phyloP scores from a whole-genome alignment of 2,797 vertebrate genomes.

The Spondyliosoma cantharus region DNA sequence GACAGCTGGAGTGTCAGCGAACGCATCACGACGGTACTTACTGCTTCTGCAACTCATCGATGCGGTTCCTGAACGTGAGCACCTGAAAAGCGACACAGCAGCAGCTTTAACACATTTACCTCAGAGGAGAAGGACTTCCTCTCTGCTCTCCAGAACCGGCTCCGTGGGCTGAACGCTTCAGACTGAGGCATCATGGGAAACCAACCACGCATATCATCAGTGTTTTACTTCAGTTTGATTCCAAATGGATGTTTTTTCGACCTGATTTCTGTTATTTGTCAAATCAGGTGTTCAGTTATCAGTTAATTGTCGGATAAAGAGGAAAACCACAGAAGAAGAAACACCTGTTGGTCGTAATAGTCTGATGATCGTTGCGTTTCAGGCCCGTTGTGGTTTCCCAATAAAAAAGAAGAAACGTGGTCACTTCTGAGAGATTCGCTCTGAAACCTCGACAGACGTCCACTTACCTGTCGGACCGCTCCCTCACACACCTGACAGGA shows the following conservation, averaged over 20 bases:
- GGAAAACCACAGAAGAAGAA: not conserved
- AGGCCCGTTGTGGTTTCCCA: constrained; percentile 24
- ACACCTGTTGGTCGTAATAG: not conserved
- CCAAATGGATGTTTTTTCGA: not conserved
- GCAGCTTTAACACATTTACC: constrained; percentile 77
- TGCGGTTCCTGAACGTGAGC: constrained; percentile 89
- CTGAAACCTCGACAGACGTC: not conserved
- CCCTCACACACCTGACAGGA: constrained; percentile 25
- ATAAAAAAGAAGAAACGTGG: fast-evolving
- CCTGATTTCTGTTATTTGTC: not conserved
- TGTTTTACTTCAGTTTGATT: not conserved
- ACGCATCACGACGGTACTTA: constrained; percentile 83
- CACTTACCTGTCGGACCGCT: constrained; percentile 45
- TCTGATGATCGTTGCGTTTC: not conserved
- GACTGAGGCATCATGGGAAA: constrained; percentile 56
- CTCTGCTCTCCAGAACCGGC: constrained; percentile 9
- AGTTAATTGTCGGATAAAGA: too few species aligned
- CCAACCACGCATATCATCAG: constrained; percentile 9
- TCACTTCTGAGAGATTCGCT: not conserved
- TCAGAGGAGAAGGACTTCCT: constrained; percentile 18
- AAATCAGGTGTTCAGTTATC: too few species aligned
- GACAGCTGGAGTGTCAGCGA: constrained; percentile 26
- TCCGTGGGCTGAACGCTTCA: constrained; percentile 27
- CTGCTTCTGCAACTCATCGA: constrained; percentile 94
- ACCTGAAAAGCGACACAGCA: constrained; percentile 90